Evolutionary conservation across 2,797 vertebrate genomes (phyloP), one percentile per base, ranked within the genome.

Genomic region (Gobio occitaniae): DNA sequence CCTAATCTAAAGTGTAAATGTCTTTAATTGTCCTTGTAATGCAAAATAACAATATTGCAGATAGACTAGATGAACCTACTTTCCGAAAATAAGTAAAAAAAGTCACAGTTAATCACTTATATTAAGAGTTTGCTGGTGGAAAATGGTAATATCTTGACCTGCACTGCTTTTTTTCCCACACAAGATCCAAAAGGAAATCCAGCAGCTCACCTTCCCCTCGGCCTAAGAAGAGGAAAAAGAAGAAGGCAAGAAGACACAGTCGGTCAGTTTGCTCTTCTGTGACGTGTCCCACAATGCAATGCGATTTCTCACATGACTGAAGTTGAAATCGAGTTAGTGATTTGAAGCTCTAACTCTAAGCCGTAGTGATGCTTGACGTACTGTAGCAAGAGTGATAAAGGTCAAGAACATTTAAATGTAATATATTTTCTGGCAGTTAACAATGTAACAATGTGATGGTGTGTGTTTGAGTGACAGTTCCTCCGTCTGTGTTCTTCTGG

Each of bases 151-250:
- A 36, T 17, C 29, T 32, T 82, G 50, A 71, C 13, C 15, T 17
- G 59, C 41, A 12, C 69, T 84, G 47, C 69, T 10, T 3, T 63
- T 61, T 61, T 32, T 32, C 6, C 82, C 87, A 71, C 87, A 84
- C 86, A 87, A 96, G 95, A 91, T 83, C 91, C 86, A 95, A 94
- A 88, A 95, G 94, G 92, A 98, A 97, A 94, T 97, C 96, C 0
- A 99, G 97, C 94, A 99, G 97, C 93, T 99, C 98, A 71, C 93
- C 94, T 61, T 99, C 98, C 68, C 97, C 98, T 71, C 97, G 96
- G 2, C 97, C 97, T 80, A 99, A 98, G 94, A 99, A 99, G 93
- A 97, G 97, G 90, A 99, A 99, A 96, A 99, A 99, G 93, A 99
- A 99, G 95, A 99, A 98, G 96, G 93, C 96, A 59, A 97, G 96